Percentiles rank a stretch among this genome's conserved stretches.
phyloP scores from a whole-genome alignment of 1,140 invertebrate species.

The Samia ricini region DNA sequence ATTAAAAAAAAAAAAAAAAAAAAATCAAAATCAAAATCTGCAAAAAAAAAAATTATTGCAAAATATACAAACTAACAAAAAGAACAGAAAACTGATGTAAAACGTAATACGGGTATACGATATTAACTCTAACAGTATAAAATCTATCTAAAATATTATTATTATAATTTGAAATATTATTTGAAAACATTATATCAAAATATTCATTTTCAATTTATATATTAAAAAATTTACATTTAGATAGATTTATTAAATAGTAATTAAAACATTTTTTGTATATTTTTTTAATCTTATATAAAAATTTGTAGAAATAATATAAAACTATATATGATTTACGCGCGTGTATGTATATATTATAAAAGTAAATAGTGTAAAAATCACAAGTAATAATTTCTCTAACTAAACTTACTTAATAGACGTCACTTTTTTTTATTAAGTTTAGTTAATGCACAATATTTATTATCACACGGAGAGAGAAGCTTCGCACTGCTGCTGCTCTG shows the following conservation, averaged over 20 bases:
- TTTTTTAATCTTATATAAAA: conserved; percentile 27
- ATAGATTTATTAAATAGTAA: no score
- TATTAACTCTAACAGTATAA: not conserved
- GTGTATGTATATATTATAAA: conserved; percentile 45
- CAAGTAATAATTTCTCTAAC: conserved; percentile 56
- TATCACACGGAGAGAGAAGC: conserved; percentile 34
- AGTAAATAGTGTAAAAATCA: conserved; percentile 54
- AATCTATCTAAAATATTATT: not conserved
- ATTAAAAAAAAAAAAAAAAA: conserved; percentile 7
- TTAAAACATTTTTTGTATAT: conserved; percentile 20
- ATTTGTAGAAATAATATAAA: conserved; percentile 22
- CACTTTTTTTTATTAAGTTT: conserved; percentile 28
- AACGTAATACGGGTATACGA: not conserved
- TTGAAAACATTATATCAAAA: not conserved
- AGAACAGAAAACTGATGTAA: not conserved
- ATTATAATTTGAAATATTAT: not conserved
- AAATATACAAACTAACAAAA: conserved; percentile 1
- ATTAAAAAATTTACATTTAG: no score
- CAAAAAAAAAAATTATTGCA: not conserved
- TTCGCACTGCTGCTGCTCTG: conserved; percentile 20
- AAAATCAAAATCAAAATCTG: no score
- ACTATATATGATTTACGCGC: conserved; percentile 23
- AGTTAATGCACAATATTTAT: conserved; percentile 34
- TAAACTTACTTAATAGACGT: conserved; percentile 35
- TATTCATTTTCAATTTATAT: not conserved